These are phyloP conservation scores for Metallyticus violacea DNA, from an alignment of 2,888 invertebrate genomes.

Conservation along the genomic window DNA sequence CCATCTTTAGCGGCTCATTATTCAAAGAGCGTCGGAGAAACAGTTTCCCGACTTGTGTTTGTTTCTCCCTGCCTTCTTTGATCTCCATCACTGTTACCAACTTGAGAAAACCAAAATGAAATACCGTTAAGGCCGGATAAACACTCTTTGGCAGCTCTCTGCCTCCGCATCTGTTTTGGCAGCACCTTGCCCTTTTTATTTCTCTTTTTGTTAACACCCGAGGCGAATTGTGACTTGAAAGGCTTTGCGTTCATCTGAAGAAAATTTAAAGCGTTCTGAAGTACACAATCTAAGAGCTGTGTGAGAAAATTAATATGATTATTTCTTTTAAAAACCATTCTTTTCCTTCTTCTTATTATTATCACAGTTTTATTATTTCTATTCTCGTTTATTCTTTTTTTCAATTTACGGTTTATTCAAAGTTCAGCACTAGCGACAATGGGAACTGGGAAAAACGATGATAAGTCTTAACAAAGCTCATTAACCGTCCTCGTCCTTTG, in stretches of 20 bases:
- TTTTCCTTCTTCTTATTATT: no score
- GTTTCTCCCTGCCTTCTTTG: not conserved
- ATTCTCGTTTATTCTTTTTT: no score
- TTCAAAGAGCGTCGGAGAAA: not conserved
- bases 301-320: no score
- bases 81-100: not conserved
- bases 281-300: no score
- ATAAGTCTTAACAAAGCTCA: no score
- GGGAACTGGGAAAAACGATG: no score
- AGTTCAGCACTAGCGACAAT: no score
- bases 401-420: no score
- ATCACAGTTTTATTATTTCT: no score
- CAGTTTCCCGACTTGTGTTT: not conserved
- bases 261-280: not conserved
- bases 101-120: not conserved
- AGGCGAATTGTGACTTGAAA: not conserved
- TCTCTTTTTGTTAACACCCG: not conserved
- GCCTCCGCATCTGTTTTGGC: no score
- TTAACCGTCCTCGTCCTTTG: no score
- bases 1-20: not conserved
- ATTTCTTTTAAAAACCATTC: no score
- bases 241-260: not conserved
- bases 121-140: not conserved
- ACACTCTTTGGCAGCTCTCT: not conserved
- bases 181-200: not conserved